Conservation (phyloP, 2,113 vertebrate genomes). For the Nettapus auritus region DNA sequence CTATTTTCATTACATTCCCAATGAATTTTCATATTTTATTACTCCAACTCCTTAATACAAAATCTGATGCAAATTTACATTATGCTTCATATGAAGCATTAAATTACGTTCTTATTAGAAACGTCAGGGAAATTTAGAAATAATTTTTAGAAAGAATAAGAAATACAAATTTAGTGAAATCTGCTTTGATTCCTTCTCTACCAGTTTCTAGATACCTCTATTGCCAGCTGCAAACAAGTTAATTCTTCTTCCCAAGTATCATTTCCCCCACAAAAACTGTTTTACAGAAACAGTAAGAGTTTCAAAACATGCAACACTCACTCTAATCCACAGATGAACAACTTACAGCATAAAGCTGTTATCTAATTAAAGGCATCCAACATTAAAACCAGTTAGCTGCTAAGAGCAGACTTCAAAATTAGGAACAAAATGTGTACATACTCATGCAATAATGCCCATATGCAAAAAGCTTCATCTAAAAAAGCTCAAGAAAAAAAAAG, state of each 20-base stretch:
- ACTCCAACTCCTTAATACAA: background rate
- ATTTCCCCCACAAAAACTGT: background rate
- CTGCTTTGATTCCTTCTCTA: background rate
- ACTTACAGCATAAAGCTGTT: background rate
- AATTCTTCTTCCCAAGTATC: background rate
- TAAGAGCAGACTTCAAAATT: background rate
- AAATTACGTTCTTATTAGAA: background rate
- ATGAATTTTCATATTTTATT: background rate
- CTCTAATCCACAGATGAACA: background rate
- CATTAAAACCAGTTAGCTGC: background rate
- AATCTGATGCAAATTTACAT: background rate
- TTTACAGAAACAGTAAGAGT: background rate
- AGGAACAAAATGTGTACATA: background rate
- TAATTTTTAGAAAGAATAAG: background rate
- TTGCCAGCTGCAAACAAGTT: constrained; percentile 22
- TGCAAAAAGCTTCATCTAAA: background rate
- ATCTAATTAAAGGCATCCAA: accelerated
- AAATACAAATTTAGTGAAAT: background rate
- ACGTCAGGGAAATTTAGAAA: background rate
- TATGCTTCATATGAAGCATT: background rate
- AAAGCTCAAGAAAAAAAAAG: background rate
- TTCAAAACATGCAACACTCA: background rate
- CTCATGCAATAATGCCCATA: background rate
- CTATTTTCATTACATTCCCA: background rate
- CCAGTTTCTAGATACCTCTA: background rate